Percentiles rank a stretch among this genome's conserved stretches.
Evolutionary conservation across 1,140 invertebrate species (phyloP).

Genomic region (Maconellicoccus hirsutus): DNA sequence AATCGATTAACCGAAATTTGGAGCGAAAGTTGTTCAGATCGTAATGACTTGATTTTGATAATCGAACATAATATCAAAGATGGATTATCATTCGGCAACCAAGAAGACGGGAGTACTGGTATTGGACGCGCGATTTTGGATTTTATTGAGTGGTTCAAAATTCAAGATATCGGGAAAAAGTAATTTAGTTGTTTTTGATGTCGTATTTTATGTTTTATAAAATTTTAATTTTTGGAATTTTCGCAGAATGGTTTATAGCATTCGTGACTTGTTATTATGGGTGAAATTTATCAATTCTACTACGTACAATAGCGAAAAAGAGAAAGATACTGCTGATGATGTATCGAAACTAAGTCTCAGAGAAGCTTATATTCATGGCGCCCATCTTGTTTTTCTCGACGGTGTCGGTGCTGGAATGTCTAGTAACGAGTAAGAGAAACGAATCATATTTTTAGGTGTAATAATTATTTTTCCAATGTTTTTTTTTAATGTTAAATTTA

Average conservation of each 20-base stretch:
- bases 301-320: background rate
- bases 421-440: background rate
- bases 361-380: slow-evolving; percentile 74
- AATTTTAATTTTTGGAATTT: too few relatives aligned
- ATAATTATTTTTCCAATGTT: too few relatives aligned
- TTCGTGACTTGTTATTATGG: slow-evolving; percentile 88
- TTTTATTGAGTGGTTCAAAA: slow-evolving; percentile 68
- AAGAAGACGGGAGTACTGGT: slow-evolving; percentile 42
- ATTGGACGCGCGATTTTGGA: slow-evolving; percentile 58
- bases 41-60: slow-evolving; percentile 54
- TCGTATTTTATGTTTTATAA: background rate
- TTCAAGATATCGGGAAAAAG: slow-evolving; percentile 57
- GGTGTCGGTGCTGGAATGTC: slow-evolving; percentile 37
- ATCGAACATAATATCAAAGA: slow-evolving; percentile 63
- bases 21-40: slow-evolving; percentile 63
- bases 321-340: background rate
- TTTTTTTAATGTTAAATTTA: background rate
- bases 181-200: slow-evolving; percentile 28
- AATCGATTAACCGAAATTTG: slow-evolving; percentile 99
- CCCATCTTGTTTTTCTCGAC: slow-evolving; percentile 82
- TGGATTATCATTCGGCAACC: slow-evolving; percentile 40
- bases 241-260: slow-evolving; percentile 41
- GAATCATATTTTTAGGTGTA: too few relatives aligned
- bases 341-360: slow-evolving; percentile 40
- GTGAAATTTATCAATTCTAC: slow-evolving; percentile 60